Conservation (phyloP, 2,797 vertebrate species). For the Monodelphis domestica region DNA sequence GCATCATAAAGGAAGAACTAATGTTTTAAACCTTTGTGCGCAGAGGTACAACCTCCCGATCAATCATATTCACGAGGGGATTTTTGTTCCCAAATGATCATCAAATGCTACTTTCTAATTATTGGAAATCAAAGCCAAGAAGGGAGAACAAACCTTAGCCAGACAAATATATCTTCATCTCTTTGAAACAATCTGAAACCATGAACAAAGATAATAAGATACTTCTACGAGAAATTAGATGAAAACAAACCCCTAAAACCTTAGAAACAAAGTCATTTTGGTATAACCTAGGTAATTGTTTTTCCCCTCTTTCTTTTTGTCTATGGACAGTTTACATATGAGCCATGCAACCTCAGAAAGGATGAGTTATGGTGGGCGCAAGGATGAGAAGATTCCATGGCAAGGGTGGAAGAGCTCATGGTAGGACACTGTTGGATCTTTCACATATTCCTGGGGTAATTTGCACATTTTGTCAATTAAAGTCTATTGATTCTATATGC, state of each 20-base stretch:
- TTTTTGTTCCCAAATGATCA: constrained; percentile 31
- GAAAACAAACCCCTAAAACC: constrained; percentile 5
- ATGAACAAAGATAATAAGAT: neutral
- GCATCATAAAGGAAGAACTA: constrained; percentile 58
- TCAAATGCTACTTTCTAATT: constrained; percentile 52
- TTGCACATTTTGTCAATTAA: neutral
- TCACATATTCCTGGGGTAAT: neutral
- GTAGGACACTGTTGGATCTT: neutral
- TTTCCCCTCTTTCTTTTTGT: neutral
- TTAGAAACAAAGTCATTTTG: neutral
- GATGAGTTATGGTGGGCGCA: neutral
- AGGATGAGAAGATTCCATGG: neutral
- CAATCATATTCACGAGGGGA: constrained; percentile 47
- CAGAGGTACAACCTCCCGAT: constrained; percentile 26
- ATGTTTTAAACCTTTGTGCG: constrained; percentile 71
- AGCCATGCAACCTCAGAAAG: neutral
- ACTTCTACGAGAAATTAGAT: constrained; percentile 1
- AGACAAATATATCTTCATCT: constrained; percentile 52
- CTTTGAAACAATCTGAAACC: constrained; percentile 51
- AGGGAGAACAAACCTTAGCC: constrained; percentile 33
- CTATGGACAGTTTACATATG: neutral
- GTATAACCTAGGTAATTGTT: constrained; percentile 5
- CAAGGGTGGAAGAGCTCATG: neutral
- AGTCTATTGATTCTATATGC: neutral
- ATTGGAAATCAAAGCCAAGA: constrained; percentile 73